Percentiles rank a stretch among this genome's conserved stretches.
These are phyloP conservation scores for Sinopyrophorus schimmeli DNA, from an alignment of 2,888 invertebrate species.

Conservation along the genomic window DNA sequence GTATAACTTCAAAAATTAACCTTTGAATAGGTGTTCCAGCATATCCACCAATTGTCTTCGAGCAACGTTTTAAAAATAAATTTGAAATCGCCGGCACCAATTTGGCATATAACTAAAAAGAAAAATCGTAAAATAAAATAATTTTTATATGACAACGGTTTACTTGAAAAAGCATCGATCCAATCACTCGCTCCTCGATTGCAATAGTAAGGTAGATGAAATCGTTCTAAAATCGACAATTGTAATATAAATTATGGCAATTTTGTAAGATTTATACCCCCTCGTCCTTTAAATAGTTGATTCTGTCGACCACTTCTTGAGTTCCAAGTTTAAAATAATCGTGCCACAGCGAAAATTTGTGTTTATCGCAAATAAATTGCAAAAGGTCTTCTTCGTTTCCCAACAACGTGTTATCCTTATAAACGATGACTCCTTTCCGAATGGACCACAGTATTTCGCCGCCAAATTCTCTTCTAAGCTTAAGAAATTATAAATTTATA, in stretches of 20 bases:
- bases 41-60: slow-evolving; percentile 57
- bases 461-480: slow-evolving; percentile 53
- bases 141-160: slow-evolving; percentile 33
- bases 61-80: slow-evolving; percentile 63
- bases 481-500: too few species aligned
- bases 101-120: slow-evolving; percentile 61
- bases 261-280: slow-evolving; percentile 29
- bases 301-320: slow-evolving; percentile 54
- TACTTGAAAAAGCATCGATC: slow-evolving; percentile 65
- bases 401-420: slow-evolving; percentile 57
- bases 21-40: slow-evolving; percentile 63
- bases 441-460: slow-evolving; percentile 56
- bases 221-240: slow-evolving; percentile 64
- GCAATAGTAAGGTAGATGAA: slow-evolving; percentile 61
- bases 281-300: slow-evolving; percentile 38
- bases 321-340: slow-evolving; percentile 57
- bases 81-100: slow-evolving; percentile 62
- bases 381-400: slow-evolving; percentile 60
- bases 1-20: too few species aligned
- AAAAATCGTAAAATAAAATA: slow-evolving; percentile 6
- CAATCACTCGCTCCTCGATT: slow-evolving; percentile 55
- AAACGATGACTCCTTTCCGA: slow-evolving; percentile 56
- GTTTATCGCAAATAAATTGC: slow-evolving; percentile 55
- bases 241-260: background rate
- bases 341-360: slow-evolving; percentile 53